Conservation (phyloP, 2,113 vertebrate genomes). For the Oophaga pumilio region DNA sequence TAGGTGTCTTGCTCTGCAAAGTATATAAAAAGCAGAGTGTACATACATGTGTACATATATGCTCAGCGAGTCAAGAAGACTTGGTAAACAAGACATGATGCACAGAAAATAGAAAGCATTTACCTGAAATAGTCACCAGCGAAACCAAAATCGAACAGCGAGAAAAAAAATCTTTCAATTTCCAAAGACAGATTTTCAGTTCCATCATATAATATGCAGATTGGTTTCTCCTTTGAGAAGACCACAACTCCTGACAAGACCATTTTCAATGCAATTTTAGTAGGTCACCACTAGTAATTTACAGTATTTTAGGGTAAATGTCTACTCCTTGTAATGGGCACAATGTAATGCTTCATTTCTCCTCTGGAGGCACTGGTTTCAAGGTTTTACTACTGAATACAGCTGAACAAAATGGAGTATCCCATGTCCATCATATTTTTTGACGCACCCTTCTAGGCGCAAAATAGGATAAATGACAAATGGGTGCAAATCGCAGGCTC, state of each 20-base stretch:
- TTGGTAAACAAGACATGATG: background rate
- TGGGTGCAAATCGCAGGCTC: background rate
- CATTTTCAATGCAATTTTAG: no score
- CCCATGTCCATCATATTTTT: background rate
- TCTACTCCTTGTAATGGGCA: background rate
- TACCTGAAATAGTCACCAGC: background rate
- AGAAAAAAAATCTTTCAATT: no score
- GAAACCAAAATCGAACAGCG: background rate
- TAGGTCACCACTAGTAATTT: no score
- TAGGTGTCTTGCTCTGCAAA: background rate
- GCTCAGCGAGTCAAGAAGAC: background rate
- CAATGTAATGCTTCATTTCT: background rate
- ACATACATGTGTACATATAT: background rate
- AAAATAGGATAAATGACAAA: background rate
- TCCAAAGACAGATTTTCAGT: no score
- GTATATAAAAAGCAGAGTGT: background rate
- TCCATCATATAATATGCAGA: no score
- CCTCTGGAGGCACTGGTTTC: background rate
- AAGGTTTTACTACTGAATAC: background rate
- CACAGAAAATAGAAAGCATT: background rate
- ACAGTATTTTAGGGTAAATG: no score
- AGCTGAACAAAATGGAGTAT: background rate
- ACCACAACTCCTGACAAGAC: no score
- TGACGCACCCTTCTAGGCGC: background rate
- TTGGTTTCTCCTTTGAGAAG: no score